Percentiles rank a stretch among this genome's conserved stretches.
phyloP scores from a whole-genome alignment of 1,140 invertebrate species.

The Drosophila nasuta region DNA sequence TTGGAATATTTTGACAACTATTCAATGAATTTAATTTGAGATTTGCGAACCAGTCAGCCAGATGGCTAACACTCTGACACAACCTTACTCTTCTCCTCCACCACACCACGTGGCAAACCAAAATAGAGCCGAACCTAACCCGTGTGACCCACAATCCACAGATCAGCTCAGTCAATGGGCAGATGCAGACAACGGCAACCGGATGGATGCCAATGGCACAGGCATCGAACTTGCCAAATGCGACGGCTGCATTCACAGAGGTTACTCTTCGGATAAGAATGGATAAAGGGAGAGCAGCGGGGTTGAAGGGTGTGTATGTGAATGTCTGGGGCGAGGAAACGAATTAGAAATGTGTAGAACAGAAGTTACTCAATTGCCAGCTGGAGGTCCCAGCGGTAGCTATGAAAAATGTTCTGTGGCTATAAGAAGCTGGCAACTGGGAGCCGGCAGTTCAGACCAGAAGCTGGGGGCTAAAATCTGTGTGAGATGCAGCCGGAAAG shows the following conservation, averaged over 20 bases:
- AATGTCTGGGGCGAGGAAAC: slow-evolving; percentile 50
- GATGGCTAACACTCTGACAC: slow-evolving; percentile 34
- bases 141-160: slow-evolving; percentile 4
- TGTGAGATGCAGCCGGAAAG: slow-evolving; percentile 55
- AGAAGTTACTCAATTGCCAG: slow-evolving; percentile 71
- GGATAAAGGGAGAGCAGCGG: not conserved
- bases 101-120: not conserved
- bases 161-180: slow-evolving; percentile 31
- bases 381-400: slow-evolving; percentile 44
- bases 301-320: not conserved
- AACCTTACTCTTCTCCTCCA: not conserved
- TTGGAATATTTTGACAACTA: slow-evolving; percentile 80
- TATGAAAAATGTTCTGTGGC: slow-evolving; percentile 65
- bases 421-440: slow-evolving; percentile 42
- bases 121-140: slow-evolving; percentile 33
- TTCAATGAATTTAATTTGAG: slow-evolving; percentile 82
- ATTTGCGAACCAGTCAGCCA: slow-evolving; percentile 53
- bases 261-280: not conserved
- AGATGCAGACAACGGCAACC: slow-evolving; percentile 27
- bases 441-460: slow-evolving; percentile 7
- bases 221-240: slow-evolving; percentile 35
- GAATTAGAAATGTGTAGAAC: slow-evolving; percentile 83
- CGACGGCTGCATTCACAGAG: slow-evolving; percentile 20
- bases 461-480: slow-evolving; percentile 35
- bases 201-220: slow-evolving; percentile 32